Percentiles rank a stretch among this genome's conserved stretches.
Evolutionary conservation across 2,888 invertebrate species (phyloP).

Genomic region (Coleophora deauratella): DNA sequence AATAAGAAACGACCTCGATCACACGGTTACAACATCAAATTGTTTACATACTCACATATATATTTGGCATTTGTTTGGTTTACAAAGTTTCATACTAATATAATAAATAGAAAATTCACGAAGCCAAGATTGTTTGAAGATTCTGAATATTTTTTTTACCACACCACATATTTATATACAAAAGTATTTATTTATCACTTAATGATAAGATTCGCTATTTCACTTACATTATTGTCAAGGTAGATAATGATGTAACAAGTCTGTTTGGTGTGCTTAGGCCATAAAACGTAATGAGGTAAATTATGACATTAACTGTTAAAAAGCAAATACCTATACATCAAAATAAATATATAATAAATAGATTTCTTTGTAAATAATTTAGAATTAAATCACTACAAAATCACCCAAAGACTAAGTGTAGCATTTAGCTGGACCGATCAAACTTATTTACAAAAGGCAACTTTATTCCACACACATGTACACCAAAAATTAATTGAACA

Average conservation of each 20-base stretch:
- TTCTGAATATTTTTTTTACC: not conserved
- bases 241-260: not conserved
- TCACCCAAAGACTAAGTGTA: not conserved
- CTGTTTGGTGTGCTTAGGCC: not conserved
- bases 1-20: no score
- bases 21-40: no score
- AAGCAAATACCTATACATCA: not conserved
- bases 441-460: constrained; percentile 10
- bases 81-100: not conserved
- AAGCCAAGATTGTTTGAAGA: not conserved
- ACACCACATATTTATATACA: no score
- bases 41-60: not conserved
- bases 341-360: not conserved
- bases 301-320: not conserved
- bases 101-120: not conserved
- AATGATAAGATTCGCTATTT: not conserved
- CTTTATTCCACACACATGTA: constrained; percentile 28
- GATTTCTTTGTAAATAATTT: not conserved
- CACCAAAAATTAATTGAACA: constrained; percentile 31
- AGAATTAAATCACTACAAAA: not conserved
- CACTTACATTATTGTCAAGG: constrained; percentile 3
- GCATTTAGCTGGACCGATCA: not conserved
- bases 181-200: not conserved
- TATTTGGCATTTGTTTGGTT: not conserved
- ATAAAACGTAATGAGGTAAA: not conserved